Percentiles rank a stretch among this genome's conserved stretches.
phyloP scores from a whole-genome alignment of 2,113 vertebrate species.

The Sander vitreus region DNA sequence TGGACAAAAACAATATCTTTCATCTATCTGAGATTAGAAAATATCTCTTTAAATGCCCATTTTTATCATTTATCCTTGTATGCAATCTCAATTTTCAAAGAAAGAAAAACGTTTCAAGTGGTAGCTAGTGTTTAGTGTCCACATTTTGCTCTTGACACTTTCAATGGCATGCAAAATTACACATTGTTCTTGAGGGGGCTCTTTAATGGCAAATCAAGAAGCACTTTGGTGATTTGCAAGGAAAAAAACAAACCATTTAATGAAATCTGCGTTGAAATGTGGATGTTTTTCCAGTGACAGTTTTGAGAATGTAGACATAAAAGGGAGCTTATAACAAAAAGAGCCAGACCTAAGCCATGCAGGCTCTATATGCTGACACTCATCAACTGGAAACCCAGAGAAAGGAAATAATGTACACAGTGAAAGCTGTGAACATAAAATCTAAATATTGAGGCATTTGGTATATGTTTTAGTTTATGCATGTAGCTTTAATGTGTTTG shows the following conservation, averaged over 20 bases:
- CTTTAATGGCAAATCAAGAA: constrained; percentile 61
- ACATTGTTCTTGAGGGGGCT: constrained; percentile 50
- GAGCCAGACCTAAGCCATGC: constrained; percentile 23
- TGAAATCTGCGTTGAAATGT: constrained; percentile 62
- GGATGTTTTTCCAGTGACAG: constrained; percentile 48
- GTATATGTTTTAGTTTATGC: background rate
- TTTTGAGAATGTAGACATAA: constrained; percentile 40
- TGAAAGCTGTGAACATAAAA: background rate
- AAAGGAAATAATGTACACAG: background rate
- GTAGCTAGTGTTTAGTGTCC: constrained; percentile 33
- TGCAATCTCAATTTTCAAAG: constrained; percentile 30
- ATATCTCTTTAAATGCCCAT: background rate
- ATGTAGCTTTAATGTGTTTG: constrained; percentile 4
- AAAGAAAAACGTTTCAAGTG: constrained; percentile 31
- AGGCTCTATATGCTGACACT: constrained; percentile 23
- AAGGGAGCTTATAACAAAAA: constrained; percentile 46
- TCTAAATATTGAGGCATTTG: background rate
- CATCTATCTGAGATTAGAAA: background rate
- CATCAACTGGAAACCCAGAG: constrained; percentile 22
- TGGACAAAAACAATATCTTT: background rate
- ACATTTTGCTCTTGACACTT: constrained; percentile 44
- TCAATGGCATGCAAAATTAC: constrained; percentile 64
- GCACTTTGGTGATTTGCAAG: constrained; percentile 44
- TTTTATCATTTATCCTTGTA: constrained; percentile 22
- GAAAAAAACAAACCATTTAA: constrained; percentile 58